Evolutionary conservation across 2,797 vertebrate genomes (phyloP), one percentile per base, ranked within the genome.

Genomic region (Coregonus ussuriensis): DNA sequence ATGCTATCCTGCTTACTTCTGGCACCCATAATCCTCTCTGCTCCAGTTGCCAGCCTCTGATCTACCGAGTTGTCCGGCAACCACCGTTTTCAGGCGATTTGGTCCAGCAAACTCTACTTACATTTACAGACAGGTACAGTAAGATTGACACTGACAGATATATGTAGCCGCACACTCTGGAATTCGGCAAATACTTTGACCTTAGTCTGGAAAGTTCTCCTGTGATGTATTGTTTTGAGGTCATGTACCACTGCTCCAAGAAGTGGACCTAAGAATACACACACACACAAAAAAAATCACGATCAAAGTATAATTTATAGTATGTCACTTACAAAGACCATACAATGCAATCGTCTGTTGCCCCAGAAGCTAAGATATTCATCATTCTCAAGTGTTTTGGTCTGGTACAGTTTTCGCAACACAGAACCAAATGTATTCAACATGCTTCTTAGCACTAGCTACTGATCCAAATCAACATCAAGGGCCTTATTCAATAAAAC

Each of bases 1-100:
- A 99, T 33, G 97, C 97, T 0, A 96, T 93, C 3, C 93, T 98
- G 85, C 87, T 99, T 86, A 95, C 94, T 1, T 98, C 98, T 0
- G 92, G 81, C 56, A 94, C 96, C 2, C 84, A 82, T 9, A 96
- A 94, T 78, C 84, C 94, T 0, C 87, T 96, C 74, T 99, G 98
- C 84, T 94, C 95, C 0, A 54, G 87, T 85, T 99, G 98, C 92
- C 92, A 81, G 0, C 95, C 93, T 0, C 85, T 98, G 77, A 89
- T 87, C 7, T 99, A 98, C 88, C 88, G 87, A 18, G 77, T 99
- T 7, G 87, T 95, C 5, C 92, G 98, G 0, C 91, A 95, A 1
- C 98, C 98, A 0, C 88, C 95, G 0, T 97, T 98, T 74, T 75
- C 86, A 6, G 31, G 74, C 0, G 88, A 91, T 4, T 93, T 91